phyloP scores from a whole-genome alignment of 64 coral and sea anemone genomes.

The Montipora cactus region DNA sequence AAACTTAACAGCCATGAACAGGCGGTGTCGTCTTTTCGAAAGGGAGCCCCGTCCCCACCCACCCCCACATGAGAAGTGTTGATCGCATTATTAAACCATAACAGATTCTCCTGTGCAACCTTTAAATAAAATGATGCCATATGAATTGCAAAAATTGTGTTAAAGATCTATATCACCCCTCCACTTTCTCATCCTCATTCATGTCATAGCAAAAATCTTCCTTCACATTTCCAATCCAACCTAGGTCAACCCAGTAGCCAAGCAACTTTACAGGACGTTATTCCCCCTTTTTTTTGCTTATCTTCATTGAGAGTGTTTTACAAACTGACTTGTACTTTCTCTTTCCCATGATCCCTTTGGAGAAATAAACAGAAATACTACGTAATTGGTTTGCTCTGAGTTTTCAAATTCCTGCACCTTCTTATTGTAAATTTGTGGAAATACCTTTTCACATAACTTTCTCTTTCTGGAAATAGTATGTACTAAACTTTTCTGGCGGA shows the following conservation, averaged over 20 bases:
- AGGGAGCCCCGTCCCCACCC: no score
- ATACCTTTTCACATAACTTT: no score
- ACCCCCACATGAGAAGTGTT: conserved; percentile 70
- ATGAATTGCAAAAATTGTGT: background rate
- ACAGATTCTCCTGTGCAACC: conserved; percentile 5
- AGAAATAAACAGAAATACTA: no score
- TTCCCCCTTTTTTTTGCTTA: conserved; percentile 63
- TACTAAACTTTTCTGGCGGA: no score
- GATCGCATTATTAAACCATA: conserved; percentile 18
- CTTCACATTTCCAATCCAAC: conserved; percentile 43
- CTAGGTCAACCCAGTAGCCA: conserved; percentile 59
- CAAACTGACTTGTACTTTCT: conserved; percentile 39
- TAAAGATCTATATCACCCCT: no score
- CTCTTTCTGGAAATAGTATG: no score
- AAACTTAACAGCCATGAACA: conserved; percentile 50
- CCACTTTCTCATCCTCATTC: background rate
- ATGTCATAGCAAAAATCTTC: conserved; percentile 57
- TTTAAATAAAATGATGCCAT: conserved; percentile 56
- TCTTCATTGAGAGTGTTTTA: conserved; percentile 43
- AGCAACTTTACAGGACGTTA: conserved; percentile 72
- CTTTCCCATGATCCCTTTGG: no score
- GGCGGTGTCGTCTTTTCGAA: conserved; percentile 7
- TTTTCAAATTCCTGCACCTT: no score
- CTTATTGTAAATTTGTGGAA: no score
- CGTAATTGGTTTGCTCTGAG: no score